These are phyloP conservation scores for Leptatherina wallacei DNA, from an alignment of 2,797 vertebrate genomes.

Conservation along the genomic window DNA sequence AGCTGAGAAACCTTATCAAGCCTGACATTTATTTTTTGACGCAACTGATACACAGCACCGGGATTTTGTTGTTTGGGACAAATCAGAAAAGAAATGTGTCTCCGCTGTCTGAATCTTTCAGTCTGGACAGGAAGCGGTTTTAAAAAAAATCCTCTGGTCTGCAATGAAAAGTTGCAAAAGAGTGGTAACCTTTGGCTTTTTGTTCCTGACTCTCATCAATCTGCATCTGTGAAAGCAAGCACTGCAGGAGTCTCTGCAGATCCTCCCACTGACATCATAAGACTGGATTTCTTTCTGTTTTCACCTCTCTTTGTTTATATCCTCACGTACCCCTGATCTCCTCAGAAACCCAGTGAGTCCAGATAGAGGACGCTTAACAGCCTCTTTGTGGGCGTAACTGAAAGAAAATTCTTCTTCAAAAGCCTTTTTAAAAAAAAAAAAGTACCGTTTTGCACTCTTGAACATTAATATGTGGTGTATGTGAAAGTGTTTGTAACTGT, in stretches of 20 bases:
- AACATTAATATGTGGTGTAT: conserved; percentile 25
- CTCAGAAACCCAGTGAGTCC: conserved; percentile 29
- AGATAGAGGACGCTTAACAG: conserved; percentile 28
- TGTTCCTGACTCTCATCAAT: conserved; percentile 49
- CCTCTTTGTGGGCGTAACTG: conserved; percentile 49
- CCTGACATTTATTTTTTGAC: neutral
- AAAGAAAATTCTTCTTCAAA: conserved; percentile 15
- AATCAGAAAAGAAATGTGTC: conserved; percentile 22
- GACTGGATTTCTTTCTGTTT: conserved; percentile 7
- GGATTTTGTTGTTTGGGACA: conserved; percentile 9
- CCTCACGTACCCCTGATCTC: conserved; percentile 52
- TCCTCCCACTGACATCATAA: conserved; percentile 16
- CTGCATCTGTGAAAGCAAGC: conserved; percentile 66
- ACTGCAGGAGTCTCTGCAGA: conserved; percentile 49
- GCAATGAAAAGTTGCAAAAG: conserved; percentile 39
- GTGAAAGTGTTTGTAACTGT: conserved; percentile 11
- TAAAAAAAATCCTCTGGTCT: conserved; percentile 21
- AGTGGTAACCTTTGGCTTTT: conserved; percentile 51
- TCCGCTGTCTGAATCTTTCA: neutral
- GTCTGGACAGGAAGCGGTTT: conserved; percentile 35
- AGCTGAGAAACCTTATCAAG: neutral
- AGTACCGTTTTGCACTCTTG: conserved; percentile 16
- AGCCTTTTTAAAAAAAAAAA: neutral
- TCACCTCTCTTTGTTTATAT: conserved; percentile 52
- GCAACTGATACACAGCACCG: neutral